Evolutionary conservation across 2,888 invertebrate genomes (phyloP).

Genomic region (Drosophila barbarae): DNA sequence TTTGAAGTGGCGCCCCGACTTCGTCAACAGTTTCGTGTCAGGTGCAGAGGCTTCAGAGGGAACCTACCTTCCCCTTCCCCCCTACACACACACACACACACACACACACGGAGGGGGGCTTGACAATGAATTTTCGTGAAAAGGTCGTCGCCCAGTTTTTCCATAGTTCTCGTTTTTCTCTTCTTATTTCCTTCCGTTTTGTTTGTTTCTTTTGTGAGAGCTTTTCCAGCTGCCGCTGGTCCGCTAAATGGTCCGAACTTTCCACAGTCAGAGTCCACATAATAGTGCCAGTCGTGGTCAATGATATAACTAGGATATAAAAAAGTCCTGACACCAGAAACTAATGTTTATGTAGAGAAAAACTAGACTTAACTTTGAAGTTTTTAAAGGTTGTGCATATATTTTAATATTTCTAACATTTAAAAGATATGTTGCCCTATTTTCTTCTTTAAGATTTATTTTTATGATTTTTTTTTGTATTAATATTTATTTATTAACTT

Average conservation of each 20-base stretch:
- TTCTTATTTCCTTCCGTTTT: slow-evolving; percentile 20
- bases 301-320: neutral
- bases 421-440: neutral
- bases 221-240: slow-evolving; percentile 61
- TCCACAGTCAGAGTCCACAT: slow-evolving; percentile 9
- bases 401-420: too few species aligned
- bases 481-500: neutral
- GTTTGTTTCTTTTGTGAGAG: slow-evolving; percentile 51
- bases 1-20: slow-evolving; percentile 57
- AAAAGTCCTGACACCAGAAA: neutral
- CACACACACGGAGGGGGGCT: slow-evolving; percentile 22
- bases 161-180: slow-evolving; percentile 3
- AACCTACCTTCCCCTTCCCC: neutral
- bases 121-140: slow-evolving; percentile 66
- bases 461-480: neutral
- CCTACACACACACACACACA: slow-evolving; percentile 11
- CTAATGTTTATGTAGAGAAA: neutral
- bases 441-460: neutral
- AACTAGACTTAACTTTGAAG: neutral
- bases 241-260: slow-evolving; percentile 42
- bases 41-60: slow-evolving; percentile 21
- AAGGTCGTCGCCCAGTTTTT: slow-evolving; percentile 56
- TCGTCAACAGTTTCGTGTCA: slow-evolving; percentile 55
- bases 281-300: neutral
- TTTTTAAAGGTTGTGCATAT: neutral